Base-by-base conservation (phyloP, 2,797 vertebrate species). In the Orestias chungarensis region DNA sequence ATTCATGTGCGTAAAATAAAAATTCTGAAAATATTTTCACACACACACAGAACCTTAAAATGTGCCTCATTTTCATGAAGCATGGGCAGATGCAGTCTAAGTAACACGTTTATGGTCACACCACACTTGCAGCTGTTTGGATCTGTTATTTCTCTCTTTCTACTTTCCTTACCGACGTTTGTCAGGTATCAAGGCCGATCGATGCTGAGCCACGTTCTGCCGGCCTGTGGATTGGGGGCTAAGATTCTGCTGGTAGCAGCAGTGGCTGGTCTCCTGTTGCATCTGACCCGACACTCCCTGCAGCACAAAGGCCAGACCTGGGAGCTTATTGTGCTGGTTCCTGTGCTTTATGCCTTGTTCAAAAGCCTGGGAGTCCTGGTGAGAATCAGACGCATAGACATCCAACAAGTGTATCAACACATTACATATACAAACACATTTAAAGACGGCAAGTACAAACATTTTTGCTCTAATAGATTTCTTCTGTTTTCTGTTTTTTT, bases 301-400 rank as follows among this genome's bases (percentile, higher is more conserved):
- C 38, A 14, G 10, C 43, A 71, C 20, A 0, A 20, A 12, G 35
- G 14, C 17, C 76, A 86, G 1, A 59, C 59, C 74, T 83, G 69
- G 82, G 61, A 73, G 55, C 73, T 84, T 29, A n/a, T 86, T 29
- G 0, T 70, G 29, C 64, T 91, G 64, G 27, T 54, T 61, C 72
- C 84, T 0, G 70, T 9, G 46, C 61, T 88, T 59, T 90, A 87
- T 0, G 7, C 87, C 0, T 68, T 88, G 35, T 57, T 89, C 14
- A 91, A 86, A 76, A 86, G 77, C 70, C 65, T 89, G 44, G 86
- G 86, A 38, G 14, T 89, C 47, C 68, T 91, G 90, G 92, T 92
- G 77, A 91, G 88, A 47, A 71, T 55, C 50, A 66, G n/a, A 54
- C n/a, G 18, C 29, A 33, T 29, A 31, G 14, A 27, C 50, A 29